Evolutionary conservation across 2,888 invertebrate species (phyloP).

Genomic region (Luperina nickerlii): DNA sequence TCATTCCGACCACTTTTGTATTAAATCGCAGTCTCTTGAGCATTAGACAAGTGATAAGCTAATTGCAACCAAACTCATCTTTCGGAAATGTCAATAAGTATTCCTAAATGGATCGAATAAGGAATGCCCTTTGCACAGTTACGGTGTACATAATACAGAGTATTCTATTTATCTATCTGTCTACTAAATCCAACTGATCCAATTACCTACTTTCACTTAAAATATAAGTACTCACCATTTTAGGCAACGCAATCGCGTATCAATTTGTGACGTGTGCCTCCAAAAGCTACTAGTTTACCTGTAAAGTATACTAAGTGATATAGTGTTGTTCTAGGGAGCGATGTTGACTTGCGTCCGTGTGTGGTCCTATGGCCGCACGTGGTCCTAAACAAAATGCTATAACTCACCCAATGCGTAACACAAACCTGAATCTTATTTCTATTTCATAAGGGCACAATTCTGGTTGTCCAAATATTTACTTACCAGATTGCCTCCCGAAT

Average conservation of each 20-base stretch:
- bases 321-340: conserved; percentile 88
- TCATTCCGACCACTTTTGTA: not conserved
- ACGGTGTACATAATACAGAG: not conserved
- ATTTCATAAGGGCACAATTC: conserved; percentile 65
- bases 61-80: not conserved
- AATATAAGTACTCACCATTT: conserved; percentile 39
- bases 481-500: conserved; percentile 64
- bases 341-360: conserved; percentile 87
- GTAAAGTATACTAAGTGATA: conserved; percentile 88
- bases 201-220: conserved; percentile 43
- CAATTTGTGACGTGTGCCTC: conserved; percentile 78
- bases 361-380: conserved; percentile 82
- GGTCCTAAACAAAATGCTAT: conserved; percentile 58
- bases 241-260: conserved; percentile 62
- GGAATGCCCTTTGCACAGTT: not conserved
- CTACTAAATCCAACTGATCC: not conserved
- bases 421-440: conserved; percentile 71
- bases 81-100: not conserved
- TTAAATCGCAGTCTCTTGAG: not conserved
- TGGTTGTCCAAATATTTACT: conserved; percentile 36
- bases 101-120: not conserved
- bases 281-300: conserved; percentile 87
- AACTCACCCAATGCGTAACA: conserved; percentile 57
- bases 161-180: no score
- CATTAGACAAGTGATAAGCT: not conserved